Evolutionary conservation across 2,888 invertebrate species (phyloP).

Genomic region (Omphaloscelis lunosa): DNA sequence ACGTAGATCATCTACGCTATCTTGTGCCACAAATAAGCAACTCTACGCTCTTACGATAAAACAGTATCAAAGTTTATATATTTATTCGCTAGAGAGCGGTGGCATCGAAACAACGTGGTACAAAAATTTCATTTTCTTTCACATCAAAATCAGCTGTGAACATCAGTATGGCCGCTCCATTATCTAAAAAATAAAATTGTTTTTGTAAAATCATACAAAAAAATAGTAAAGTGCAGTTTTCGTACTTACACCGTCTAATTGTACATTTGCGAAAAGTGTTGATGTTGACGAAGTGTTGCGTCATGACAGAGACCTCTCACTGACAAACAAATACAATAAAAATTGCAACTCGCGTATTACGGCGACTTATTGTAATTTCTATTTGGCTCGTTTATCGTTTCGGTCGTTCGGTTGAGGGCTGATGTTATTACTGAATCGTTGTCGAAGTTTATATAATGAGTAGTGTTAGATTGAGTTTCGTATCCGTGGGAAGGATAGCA

Average conservation of each 20-base stretch:
- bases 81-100: constrained; percentile 76
- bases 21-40: constrained; percentile 35
- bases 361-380: constrained; percentile 78
- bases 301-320: constrained; percentile 90
- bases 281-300: constrained; percentile 90
- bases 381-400: constrained; percentile 73
- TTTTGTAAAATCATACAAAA: constrained; percentile 84
- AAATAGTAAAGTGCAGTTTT: constrained; percentile 86
- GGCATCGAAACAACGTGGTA: constrained; percentile 87
- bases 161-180: constrained; percentile 90
- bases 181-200: constrained; percentile 86
- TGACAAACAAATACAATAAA: constrained; percentile 90
- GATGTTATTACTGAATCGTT: constrained; percentile 83
- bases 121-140: constrained; percentile 84
- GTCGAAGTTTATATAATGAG: constrained; percentile 83
- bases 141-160: constrained; percentile 91
- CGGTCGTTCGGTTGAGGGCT: constrained; percentile 79
- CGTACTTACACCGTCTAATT: constrained; percentile 83
- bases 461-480: constrained; percentile 88
- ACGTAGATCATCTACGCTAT: constrained; percentile 14
- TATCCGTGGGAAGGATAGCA: constrained; percentile 88
- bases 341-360: constrained; percentile 81
- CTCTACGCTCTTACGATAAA: constrained; percentile 72
- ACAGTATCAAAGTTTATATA: constrained; percentile 65
- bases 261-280: constrained; percentile 83